Base-by-base conservation (phyloP, 2,888 invertebrate genomes). In the Amblyjoppa proteus region DNA sequence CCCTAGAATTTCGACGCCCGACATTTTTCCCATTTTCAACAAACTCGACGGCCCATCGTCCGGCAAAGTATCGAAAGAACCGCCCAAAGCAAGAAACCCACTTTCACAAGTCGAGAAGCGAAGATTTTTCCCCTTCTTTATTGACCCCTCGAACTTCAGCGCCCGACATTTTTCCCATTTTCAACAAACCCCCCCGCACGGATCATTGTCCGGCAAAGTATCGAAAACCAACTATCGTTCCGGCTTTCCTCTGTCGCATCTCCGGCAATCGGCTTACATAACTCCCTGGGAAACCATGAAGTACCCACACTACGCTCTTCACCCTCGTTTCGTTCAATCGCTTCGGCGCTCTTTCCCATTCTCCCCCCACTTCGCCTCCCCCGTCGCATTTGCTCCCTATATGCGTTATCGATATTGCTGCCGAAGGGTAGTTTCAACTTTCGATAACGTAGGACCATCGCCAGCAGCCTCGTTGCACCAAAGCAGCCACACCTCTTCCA, bases 381-480 rank as follows among this genome's bases (percentile, higher is more conserved):
- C 58, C 78, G 66, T 53, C 70, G 68, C 53, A 61, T 83, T 83
- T 85, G 73, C 41, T 71, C 76, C 71, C 70, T 25, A 11, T 41
- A 38, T 83, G 83, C 73, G 83, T 80, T 85, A 85, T 85, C 83
- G 83, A 85, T 85, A 83, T 83, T 85, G 85, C 79, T 79, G 85
- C 76, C 76, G 85, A 82, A 71, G 71, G 79, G 76, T 83, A 80
- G 82, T 76, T 76, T 61, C 68, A 53, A 68, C 68, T 75, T 79
- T 76, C 80, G 85, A 85, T 80, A 85, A 73, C 80, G 85, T 71
- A 66, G 78, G 45, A 41, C 51, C 51, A 79, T 78, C 68, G 58
- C 64, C 58, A 64, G 69, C 31, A 41, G 53, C 20, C 25, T 68
- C 31, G 77, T n/a, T 80, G 70, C 61, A 80, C 45, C 69, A 45